Evolutionary conservation across 2,113 vertebrate species (phyloP).

Genomic region (Anthoscopus minutus): DNA sequence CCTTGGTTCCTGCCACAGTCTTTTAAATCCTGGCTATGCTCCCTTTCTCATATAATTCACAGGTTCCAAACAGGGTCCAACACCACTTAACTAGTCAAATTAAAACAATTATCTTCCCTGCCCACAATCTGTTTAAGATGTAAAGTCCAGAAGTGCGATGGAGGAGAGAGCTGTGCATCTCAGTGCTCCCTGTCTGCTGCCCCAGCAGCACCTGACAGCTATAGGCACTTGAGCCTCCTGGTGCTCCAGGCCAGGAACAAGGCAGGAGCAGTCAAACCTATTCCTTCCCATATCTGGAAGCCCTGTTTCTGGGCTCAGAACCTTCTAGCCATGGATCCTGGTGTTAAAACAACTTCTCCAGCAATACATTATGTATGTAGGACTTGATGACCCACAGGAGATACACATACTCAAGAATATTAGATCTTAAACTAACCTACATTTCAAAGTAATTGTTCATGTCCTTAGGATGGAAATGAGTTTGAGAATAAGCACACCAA

Average conservation of each 20-base stretch:
- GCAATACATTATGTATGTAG: neutral
- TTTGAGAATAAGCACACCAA: neutral
- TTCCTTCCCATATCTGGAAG: neutral
- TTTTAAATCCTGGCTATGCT: neutral
- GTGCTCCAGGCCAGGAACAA: neutral
- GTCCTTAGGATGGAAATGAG: neutral
- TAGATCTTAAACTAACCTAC: neutral
- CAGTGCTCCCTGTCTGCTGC: neutral
- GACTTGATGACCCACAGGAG: neutral
- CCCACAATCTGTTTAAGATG: neutral
- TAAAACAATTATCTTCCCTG: neutral
- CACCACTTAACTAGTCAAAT: neutral
- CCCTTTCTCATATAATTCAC: neutral
- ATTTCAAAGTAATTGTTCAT: neutral
- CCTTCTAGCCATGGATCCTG: neutral
- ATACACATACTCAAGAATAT: neutral
- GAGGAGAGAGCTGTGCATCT: neutral
- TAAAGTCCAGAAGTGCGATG: neutral
- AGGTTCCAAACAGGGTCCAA: neutral
- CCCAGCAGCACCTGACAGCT: neutral
- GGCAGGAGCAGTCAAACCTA: fast-evolving
- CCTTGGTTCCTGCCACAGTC: neutral
- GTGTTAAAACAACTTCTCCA: neutral
- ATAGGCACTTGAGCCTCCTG: neutral
- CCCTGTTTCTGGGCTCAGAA: neutral